Conservation (phyloP, 2,888 invertebrate species). For the Octonoba sinensis region DNA sequence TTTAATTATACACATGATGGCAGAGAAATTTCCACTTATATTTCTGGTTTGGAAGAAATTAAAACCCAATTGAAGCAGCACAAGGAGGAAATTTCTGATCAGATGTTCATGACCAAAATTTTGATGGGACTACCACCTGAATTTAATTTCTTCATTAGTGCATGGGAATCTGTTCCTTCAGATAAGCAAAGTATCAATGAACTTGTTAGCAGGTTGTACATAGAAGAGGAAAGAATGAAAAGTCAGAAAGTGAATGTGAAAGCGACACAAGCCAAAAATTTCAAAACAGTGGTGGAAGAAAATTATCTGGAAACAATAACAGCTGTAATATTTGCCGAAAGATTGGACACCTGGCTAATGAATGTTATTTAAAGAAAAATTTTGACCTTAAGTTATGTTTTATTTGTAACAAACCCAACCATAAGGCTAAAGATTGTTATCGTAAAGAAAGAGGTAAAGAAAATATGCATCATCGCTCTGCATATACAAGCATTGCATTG, state of each 20-base stretch:
- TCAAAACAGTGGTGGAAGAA: neutral
- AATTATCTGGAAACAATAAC: neutral
- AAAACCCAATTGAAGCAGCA: too few species aligned
- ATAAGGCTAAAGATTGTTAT: too few species aligned
- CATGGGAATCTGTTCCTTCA: neutral
- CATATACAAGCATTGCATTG: too few species aligned
- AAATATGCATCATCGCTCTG: too few species aligned
- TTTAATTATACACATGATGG: too few species aligned
- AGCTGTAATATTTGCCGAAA: neutral
- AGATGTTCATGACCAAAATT: neutral
- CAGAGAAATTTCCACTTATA: too few species aligned
- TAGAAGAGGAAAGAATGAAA: neutral
- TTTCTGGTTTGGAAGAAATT: too few species aligned
- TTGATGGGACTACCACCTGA: neutral
- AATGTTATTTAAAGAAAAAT: too few species aligned
- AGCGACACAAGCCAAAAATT: neutral
- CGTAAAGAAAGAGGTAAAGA: too few species aligned
- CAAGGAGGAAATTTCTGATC: too few species aligned
- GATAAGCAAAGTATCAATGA: neutral
- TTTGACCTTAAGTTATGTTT: too few species aligned
- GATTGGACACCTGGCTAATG: neutral
- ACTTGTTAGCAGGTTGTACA: neutral
- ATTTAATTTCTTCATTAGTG: neutral
- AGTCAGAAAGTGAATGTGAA: neutral
- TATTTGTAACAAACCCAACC: too few species aligned